Percentiles rank a stretch among this genome's conserved stretches.
These are phyloP conservation scores for Dynastes tityus DNA, from an alignment of 2,888 invertebrate species.

Conservation along the genomic window DNA sequence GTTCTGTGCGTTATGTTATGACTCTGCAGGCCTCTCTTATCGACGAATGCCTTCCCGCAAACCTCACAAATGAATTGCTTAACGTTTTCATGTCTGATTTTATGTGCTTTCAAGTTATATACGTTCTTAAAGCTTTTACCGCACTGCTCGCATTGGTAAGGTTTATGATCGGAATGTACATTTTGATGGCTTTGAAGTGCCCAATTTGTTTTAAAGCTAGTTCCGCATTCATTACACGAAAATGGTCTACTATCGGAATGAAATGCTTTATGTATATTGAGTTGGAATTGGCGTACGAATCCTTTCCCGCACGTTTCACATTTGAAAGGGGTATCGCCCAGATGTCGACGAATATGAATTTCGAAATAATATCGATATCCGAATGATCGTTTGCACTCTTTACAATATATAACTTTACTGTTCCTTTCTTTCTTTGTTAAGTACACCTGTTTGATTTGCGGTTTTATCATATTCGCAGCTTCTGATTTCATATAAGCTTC, in stretches of 20 bases:
- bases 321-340: slow-evolving; percentile 13
- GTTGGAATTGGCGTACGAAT: background rate
- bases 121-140: background rate
- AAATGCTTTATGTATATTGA: slow-evolving; percentile 13
- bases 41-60: slow-evolving; percentile 11
- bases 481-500: background rate
- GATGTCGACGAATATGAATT: slow-evolving; percentile 3
- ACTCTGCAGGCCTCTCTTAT: background rate
- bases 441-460: background rate
- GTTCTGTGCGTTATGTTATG: background rate
- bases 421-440: background rate
- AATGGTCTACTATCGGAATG: slow-evolving; percentile 24
- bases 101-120: background rate
- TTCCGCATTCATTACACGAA: slow-evolving; percentile 12
- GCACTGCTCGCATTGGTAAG: slow-evolving; percentile 5
- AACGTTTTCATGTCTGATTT: background rate
- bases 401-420: slow-evolving; percentile 18
- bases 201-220: background rate
- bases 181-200: background rate
- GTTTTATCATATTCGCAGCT: background rate
- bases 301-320: slow-evolving; percentile 24
- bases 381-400: slow-evolving; percentile 13
- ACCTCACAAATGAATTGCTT: slow-evolving; percentile 14
- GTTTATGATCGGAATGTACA: background rate
- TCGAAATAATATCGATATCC: slow-evolving; percentile 31